These are phyloP conservation scores for Formica exsecta DNA, from an alignment of 1,140 invertebrate species.

Conservation along the genomic window DNA sequence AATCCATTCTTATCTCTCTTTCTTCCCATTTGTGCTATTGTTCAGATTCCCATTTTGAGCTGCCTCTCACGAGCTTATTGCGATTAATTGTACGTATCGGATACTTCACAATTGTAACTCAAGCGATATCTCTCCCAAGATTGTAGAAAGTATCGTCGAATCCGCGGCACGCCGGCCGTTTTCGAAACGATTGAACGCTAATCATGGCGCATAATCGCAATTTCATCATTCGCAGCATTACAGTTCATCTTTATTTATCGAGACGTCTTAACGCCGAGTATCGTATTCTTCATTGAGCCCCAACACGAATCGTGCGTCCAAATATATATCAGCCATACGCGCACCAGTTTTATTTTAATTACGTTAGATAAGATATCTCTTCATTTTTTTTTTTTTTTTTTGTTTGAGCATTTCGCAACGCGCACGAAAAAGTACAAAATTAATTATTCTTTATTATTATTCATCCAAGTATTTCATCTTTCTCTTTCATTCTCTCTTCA, in stretches of 20 bases:
- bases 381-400: constrained; percentile 15
- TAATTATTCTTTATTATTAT: constrained; percentile 84
- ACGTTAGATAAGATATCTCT: constrained; percentile 74
- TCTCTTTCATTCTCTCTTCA: constrained; percentile 57
- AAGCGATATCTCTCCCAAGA: background rate
- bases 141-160: constrained; percentile 16
- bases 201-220: constrained; percentile 40
- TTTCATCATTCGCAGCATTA: constrained; percentile 16
- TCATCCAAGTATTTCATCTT: constrained; percentile 75
- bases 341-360: constrained; percentile 70
- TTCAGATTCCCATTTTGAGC: constrained; percentile 17
- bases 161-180: constrained; percentile 30
- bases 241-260: constrained; percentile 31
- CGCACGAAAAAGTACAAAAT: constrained; percentile 84
- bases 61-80: background rate
- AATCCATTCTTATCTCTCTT: background rate
- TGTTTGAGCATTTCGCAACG: constrained; percentile 80
- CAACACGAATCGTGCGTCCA: constrained; percentile 68
- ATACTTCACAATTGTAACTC: background rate
- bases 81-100: constrained; percentile 35
- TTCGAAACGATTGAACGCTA: background rate
- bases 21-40: constrained; percentile 53
- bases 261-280: constrained; percentile 59
- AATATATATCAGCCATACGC: constrained; percentile 66
- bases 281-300: constrained; percentile 65